A percentile compares a stretch with the other conserved stretches of the same genome.
phyloP scores from a whole-genome alignment of 2,113 vertebrate genomes.

The Hepsetus odoe region DNA sequence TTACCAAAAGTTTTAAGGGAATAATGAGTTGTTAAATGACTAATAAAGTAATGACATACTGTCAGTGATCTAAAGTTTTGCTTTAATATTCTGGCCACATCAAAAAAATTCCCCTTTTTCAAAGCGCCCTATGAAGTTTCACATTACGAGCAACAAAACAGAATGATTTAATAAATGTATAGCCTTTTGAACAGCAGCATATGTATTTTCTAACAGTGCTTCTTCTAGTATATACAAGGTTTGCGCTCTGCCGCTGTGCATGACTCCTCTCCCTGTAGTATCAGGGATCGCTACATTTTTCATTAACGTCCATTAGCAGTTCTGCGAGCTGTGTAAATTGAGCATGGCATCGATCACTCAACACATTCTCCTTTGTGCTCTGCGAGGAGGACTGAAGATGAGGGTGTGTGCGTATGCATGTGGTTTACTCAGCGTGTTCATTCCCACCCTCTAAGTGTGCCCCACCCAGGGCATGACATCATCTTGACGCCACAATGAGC shows the following conservation, averaged over 20 bases:
- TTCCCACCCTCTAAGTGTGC: conserved; percentile 53
- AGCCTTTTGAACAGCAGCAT: neutral
- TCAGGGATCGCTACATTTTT: conserved; percentile 20
- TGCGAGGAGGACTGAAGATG: neutral
- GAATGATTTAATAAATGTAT: neutral
- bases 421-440: conserved; percentile 2
- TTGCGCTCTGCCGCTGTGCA: neutral
- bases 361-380: conserved; percentile 21
- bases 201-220: neutral
- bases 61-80: too few species aligned
- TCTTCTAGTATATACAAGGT: neutral
- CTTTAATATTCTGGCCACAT: too few species aligned
- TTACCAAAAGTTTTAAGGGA: too few species aligned
- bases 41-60: too few species aligned
- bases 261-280: neutral
- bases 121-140: too few species aligned
- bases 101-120: too few species aligned
- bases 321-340: conserved; percentile 38
- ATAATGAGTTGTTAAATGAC: too few species aligned
- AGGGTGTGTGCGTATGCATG: neutral
- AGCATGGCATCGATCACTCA: conserved; percentile 54
- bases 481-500: conserved; percentile 65
- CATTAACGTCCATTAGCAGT: conserved; percentile 2
- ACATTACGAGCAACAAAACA: too few species aligned
- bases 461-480: conserved; percentile 58